phyloP scores from a whole-genome alignment of 1,140 invertebrate genomes.

The Zaprionus ghesquierei region DNA sequence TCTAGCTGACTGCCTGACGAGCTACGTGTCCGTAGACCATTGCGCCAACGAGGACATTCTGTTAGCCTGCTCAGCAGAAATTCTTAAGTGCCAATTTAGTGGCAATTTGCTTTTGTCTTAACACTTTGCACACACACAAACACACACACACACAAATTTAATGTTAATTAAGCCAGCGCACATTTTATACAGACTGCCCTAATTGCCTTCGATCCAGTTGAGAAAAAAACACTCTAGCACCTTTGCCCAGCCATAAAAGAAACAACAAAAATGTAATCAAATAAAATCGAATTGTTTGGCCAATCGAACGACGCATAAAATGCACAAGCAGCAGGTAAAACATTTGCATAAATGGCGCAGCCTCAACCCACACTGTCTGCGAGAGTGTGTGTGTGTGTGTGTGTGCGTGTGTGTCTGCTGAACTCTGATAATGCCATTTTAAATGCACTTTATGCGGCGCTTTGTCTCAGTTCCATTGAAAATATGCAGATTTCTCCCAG shows the following conservation, averaged over 20 bases:
- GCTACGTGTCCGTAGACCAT: slow-evolving; percentile 1
- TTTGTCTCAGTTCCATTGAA: slow-evolving; percentile 71
- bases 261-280: slow-evolving; percentile 64
- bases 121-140: slow-evolving; percentile 46
- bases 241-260: slow-evolving; percentile 22
- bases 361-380: not conserved
- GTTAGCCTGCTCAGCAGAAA: slow-evolving; percentile 69
- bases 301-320: slow-evolving; percentile 71
- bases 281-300: slow-evolving; percentile 74
- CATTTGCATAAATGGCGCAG: slow-evolving; percentile 64
- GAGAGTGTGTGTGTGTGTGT: not conserved
- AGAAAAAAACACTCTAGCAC: slow-evolving; percentile 31
- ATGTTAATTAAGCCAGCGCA: slow-evolving; percentile 68
- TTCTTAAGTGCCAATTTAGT: slow-evolving; percentile 77
- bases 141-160: slow-evolving; percentile 56
- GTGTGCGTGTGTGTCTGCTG: slow-evolving; percentile 15
- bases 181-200: slow-evolving; percentile 40
- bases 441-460: slow-evolving; percentile 72
- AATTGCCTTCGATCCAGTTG: slow-evolving; percentile 54
- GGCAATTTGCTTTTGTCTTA: slow-evolving; percentile 78
- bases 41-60: slow-evolving; percentile 30
- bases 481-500: slow-evolving; percentile 57
- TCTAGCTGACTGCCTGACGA: not conserved
- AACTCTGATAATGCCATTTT: slow-evolving; percentile 63
- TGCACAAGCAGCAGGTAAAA: slow-evolving; percentile 49